phyloP scores from a whole-genome alignment of 1,140 invertebrate species.

The Plectrocnemia conspersa region DNA sequence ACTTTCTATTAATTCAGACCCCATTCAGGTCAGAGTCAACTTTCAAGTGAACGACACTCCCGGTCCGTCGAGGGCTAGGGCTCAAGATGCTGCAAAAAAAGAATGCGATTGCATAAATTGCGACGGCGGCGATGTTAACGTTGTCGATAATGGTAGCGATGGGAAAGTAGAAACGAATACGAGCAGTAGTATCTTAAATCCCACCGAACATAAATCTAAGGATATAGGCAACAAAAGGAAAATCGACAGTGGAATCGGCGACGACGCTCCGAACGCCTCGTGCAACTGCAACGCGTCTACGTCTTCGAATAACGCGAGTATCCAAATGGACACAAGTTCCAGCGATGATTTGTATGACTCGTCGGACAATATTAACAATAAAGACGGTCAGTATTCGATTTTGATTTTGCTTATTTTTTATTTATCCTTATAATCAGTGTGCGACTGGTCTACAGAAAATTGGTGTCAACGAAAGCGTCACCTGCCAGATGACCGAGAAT shows the following conservation, averaged over 20 bases:
- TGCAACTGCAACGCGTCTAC: constrained; percentile 13
- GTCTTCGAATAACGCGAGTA: constrained; percentile 9
- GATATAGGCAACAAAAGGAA: constrained; percentile 15
- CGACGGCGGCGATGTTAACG: neutral
- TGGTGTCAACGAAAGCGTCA: constrained; percentile 28
- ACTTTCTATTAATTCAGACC: no score
- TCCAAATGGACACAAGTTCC: constrained; percentile 26
- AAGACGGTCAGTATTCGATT: constrained; percentile 5
- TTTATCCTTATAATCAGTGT: constrained; percentile 6
- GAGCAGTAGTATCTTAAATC: neutral
- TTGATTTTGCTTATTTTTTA: neutral
- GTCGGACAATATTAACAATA: neutral
- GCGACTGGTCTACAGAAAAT: neutral
- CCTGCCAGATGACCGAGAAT: constrained; percentile 10
- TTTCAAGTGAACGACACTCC: no score
- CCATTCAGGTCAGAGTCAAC: no score
- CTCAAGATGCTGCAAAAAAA: no score
- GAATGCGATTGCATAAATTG: no score
- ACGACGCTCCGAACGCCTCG: neutral
- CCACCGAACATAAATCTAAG: neutral
- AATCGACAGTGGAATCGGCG: constrained; percentile 28
- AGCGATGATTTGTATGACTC: constrained; percentile 25
- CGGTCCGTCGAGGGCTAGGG: no score
- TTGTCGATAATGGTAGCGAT: neutral
- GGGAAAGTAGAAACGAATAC: neutral